These are phyloP conservation scores for Aplodontia rufa DNA, from an alignment of 2,113 vertebrate species.

Conservation along the genomic window DNA sequence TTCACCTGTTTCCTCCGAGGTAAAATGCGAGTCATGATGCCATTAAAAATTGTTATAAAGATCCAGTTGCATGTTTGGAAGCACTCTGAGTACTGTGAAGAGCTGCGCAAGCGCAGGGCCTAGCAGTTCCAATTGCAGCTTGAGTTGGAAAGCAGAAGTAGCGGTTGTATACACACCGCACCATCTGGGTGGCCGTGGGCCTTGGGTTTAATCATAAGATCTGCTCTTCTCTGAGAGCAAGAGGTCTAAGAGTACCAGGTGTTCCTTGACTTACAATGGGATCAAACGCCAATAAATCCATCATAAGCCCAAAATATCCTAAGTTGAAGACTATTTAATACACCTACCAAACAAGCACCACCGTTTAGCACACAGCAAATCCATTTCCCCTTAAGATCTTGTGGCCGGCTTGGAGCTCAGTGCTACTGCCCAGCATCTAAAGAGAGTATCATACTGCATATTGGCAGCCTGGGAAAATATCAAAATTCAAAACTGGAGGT, in stretches of 20 bases:
- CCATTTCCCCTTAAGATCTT: not conserved
- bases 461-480: not conserved
- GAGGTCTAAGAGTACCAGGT: not conserved
- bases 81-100: not conserved
- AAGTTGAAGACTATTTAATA: not conserved
- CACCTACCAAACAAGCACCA: not conserved
- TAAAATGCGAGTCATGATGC: not conserved
- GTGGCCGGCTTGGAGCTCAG: not conserved
- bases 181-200: not conserved
- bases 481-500: not conserved
- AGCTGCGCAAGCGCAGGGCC: not conserved
- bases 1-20: not conserved
- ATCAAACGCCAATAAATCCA: not conserved
- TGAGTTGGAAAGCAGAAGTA: not conserved
- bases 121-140: not conserved
- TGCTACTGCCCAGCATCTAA: too few relatives aligned
- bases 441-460: too few relatives aligned
- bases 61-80: not conserved
- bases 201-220: not conserved
- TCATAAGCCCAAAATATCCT: not conserved
- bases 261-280: not conserved
- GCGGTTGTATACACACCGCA: not conserved
- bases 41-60: not conserved
- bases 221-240: constrained; percentile 10
- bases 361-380: not conserved